Evolutionary conservation across 2,113 vertebrate species (phyloP), one percentile per base, ranked within the genome.

Genomic region (Uropsilus gracilis): DNA sequence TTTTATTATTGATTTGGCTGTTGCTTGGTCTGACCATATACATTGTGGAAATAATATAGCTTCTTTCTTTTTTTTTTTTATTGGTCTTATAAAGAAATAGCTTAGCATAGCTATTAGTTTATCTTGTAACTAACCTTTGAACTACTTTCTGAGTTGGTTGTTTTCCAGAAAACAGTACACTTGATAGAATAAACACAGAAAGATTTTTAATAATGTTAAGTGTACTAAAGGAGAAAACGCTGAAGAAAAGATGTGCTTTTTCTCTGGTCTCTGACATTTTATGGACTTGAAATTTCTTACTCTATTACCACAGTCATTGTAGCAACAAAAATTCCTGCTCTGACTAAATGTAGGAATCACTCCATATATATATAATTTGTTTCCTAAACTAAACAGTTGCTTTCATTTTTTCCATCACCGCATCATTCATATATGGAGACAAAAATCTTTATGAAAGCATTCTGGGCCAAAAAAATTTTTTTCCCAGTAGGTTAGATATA

Each of bases 111-210:
- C 86, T 93, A 95, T 97, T 93, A 95, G 86, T 93, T 97, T 94
- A 95, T 96, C 89, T 80, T 91, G 17, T 96, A 97, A 96, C 89
- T 97, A 96, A 97, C 75, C 89, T 97, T 92, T 97, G 91, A 95
- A 95, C 83, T 95, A 84, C 64, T 93, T 95, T 95, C 50, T 95
- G 90, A 97, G 75, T 84, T 94, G 77, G 82, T 94, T 95, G 82
- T 91, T 92, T 96, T 84, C 89, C 76, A 94, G 86, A 90, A 96
- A 94, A 86, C 4, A 68, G 42, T 93, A 59, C 91, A 39, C 48
- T 76, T 17, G 4, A 89, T 73, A 92, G 89, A 91, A 80, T 66
- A 95, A 96, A 97, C 78, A 90, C 46, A 20, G 53, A 92, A 89
- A 76, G 94, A 76, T 77, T 95, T 94, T 95, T 89, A 94, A 90